Base-by-base conservation (phyloP, 2,888 invertebrate genomes). In the Oligia strigilis region DNA sequence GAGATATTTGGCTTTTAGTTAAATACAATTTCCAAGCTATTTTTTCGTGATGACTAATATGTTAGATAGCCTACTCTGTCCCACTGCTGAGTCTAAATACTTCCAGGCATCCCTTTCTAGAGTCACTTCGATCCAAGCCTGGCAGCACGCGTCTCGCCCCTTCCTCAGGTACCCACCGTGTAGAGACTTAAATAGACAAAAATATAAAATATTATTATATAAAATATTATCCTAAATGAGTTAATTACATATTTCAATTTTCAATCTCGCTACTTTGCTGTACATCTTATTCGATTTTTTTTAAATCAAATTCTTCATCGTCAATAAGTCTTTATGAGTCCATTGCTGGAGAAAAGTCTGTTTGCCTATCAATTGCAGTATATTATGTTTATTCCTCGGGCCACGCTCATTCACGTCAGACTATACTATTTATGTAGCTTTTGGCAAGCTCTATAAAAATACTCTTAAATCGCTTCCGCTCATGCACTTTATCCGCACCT, bases 401-500 rank as follows among this genome's bases (percentile, higher is more conserved):
- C 67, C 8, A 36, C 36, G 8, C 19, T 36, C 36, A 23, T 36
- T 13, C 19, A 17, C 1, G 3, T 49, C 6, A 11, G 5, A 65
- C 19, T 40, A 1, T 8, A 66, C n/a, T 11, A 36, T 67, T n/a
- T 3, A 14, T 46, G n/a, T 0, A 58, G 9, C 2, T n/a, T 62
- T 19, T 4, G 5, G 13, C 14, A 36, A 19, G n/a, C n/a, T 8
- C 9, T 17, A 9, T 17, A 46, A 69, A 40, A 75, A 40, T 29
- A 23, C 0, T 36, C n/a, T 23, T 52, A 29, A 80, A 81, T 66
- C 89, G 85, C 89, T 81, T 11, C 52, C 75, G 75, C 81, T 9
- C n/a, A 4, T 71, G 6, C 9, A 72, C 14, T 55, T n/a, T 72
- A 55, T 72, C 17, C 76, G 0, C 74, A 52, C 49, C 80, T 1